These are phyloP conservation scores for Xiphorhynchus erythropygius DNA, from an alignment of 2,797 vertebrate species.

Conservation along the genomic window DNA sequence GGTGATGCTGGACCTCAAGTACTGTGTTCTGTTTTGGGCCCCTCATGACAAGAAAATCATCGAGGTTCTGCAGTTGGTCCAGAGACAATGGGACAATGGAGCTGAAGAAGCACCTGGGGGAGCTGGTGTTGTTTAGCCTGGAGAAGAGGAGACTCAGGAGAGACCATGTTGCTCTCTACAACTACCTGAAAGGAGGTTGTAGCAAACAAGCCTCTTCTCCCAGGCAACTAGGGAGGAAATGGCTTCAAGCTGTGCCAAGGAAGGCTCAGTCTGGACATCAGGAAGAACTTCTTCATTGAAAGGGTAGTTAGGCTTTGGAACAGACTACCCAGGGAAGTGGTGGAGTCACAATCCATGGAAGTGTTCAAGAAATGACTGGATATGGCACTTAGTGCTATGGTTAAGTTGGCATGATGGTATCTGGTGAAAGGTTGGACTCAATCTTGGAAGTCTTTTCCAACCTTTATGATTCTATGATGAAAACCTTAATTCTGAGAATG, in stretches of 20 bases:
- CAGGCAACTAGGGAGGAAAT: not conserved
- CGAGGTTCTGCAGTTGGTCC: not conserved
- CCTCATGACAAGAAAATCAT: not conserved
- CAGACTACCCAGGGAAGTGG: not conserved
- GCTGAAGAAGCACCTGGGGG: not conserved
- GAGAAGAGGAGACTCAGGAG: not conserved
- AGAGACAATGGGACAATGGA: not conserved
- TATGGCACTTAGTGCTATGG: not conserved
- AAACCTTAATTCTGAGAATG: not conserved
- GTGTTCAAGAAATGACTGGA: not conserved
- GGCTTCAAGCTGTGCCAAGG: no score
- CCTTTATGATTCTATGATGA: not conserved
- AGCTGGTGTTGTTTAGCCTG: not conserved
- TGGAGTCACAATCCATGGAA: not conserved
- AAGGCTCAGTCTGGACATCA: not conserved
- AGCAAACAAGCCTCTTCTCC: not conserved
- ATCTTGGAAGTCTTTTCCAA: not conserved
- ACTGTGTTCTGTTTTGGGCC: not conserved
- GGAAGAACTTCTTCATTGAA: not conserved
- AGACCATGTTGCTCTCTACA: not conserved
- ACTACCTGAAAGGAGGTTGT: not conserved
- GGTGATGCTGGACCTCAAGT: accelerated
- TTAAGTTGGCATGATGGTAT: not conserved
- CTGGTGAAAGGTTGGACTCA: not conserved
- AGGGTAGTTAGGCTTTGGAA: not conserved